Evolutionary conservation across 2,888 invertebrate species (phyloP).

Genomic region (Parapristionchus giblindavisi): DNA sequence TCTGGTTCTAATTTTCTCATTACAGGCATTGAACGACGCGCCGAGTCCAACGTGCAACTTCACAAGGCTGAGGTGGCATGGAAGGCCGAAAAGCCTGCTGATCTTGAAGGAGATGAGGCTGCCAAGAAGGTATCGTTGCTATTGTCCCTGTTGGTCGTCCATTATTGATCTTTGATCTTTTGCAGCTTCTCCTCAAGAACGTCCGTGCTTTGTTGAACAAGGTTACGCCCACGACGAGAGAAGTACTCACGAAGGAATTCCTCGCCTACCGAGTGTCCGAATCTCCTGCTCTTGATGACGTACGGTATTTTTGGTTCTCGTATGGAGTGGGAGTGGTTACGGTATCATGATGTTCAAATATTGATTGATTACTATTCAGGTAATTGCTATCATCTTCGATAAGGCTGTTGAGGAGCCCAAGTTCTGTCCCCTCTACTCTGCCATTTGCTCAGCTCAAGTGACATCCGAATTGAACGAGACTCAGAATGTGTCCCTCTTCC

Average conservation of each 20-base stretch:
- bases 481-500: constrained; percentile 45
- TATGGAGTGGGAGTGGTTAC: not conserved
- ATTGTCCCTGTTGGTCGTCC: not conserved
- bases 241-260: constrained; percentile 52
- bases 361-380: constrained; percentile 36
- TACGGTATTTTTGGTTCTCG: not conserved
- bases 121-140: constrained; percentile 9
- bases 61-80: constrained; percentile 55
- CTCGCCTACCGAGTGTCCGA: constrained; percentile 47
- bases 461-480: constrained; percentile 37
- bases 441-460: constrained; percentile 47
- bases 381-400: constrained; percentile 56
- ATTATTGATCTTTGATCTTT: not conserved
- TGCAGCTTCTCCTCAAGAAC: constrained; percentile 48
- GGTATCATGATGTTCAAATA: not conserved
- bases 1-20: not conserved
- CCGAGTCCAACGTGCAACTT: constrained; percentile 37
- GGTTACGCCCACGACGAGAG: constrained; percentile 59
- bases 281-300: constrained; percentile 13
- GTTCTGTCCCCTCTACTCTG: constrained; percentile 56
- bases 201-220: constrained; percentile 63
- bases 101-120: constrained; percentile 23
- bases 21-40: constrained; percentile 36
- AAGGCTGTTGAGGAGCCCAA: constrained; percentile 61
- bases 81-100: constrained; percentile 52